These are phyloP conservation scores for Calcarius lapponicus DNA, from an alignment of 2,797 vertebrate species.

Conservation along the genomic window DNA sequence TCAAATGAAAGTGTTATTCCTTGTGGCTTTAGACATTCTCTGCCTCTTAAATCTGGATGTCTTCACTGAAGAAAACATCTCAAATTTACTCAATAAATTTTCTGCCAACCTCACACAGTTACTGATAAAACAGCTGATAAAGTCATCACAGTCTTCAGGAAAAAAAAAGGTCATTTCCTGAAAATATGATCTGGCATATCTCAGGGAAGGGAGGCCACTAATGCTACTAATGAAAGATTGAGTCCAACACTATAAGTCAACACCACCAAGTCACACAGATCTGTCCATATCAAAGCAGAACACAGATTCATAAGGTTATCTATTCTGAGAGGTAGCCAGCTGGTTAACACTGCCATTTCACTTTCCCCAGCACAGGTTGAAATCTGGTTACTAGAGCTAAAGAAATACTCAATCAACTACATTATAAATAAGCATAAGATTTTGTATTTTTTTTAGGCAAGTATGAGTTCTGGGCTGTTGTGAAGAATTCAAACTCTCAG, in stretches of 20 bases:
- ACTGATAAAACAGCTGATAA: not conserved
- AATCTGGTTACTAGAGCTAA: not conserved
- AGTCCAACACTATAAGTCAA: not conserved
- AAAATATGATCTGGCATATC: not conserved
- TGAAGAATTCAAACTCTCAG: not conserved
- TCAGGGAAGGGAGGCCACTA: not conserved
- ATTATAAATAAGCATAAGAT: not conserved
- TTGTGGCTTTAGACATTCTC: not conserved
- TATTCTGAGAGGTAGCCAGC: not conserved
- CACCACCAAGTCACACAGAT: not conserved
- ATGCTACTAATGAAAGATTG: not conserved
- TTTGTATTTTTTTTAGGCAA: not conserved
- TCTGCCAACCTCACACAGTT: not conserved
- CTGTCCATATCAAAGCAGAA: not conserved
- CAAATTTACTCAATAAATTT: not conserved
- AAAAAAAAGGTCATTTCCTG: not conserved
- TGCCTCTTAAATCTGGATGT: not conserved
- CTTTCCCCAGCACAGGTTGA: not conserved
- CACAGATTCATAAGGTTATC: not conserved
- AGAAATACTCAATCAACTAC: not conserved
- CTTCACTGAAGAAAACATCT: not conserved
- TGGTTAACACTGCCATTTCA: not conserved
- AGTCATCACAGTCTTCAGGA: not conserved
- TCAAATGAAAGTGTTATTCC: not conserved
- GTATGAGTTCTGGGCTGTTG: not conserved